Evolutionary conservation across 2,888 invertebrate species (phyloP), one percentile per base, ranked within the genome.

Genomic region (Andrena camellia): DNA sequence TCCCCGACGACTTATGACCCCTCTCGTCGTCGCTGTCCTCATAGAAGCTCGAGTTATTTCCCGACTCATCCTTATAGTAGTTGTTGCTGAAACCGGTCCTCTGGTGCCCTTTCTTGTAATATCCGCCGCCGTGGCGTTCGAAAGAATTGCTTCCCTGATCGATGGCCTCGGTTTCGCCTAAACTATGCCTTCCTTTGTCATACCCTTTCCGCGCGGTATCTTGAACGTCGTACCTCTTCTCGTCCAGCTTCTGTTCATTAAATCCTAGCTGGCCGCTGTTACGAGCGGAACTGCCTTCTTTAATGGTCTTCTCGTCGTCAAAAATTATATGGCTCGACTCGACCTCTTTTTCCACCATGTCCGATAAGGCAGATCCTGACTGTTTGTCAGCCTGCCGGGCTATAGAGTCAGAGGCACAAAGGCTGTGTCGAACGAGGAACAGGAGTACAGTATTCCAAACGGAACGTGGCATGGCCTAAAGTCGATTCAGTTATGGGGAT

Each of bases 31-130:
- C 94, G 59, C 94, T 95, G 90, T 96, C 96, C 89, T 97, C 97
- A 89, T 96, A 97, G 93, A 95, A 97, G 35, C 96, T 96, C 74
- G 96, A 96, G 88, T 96, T 96, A 89, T 96, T 96, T 0, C 96
- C 96, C 13, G 96, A 96, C 90, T 97, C 96, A 86, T 97, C 96
- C 92, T 96, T 97, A 89, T 96, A 96, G 89, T 97, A 97, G 17
- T 95, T 95, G 89, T 96, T 96, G 87, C 95, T 96, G 91, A 96
- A 97, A 23, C 97, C 97, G 85, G 96, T 95, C 76, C 96, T 96
- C 87, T 96, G 96, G 85, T 96, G 96, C 3, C 96, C 96, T 91
- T 96, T 96, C 89, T 96, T 96, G 85, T 96, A 96, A 0, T 93
- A 89, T n/a, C 89, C 90, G 23, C 59, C 83, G n/a, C 79, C 86